Evolutionary conservation across 1,140 invertebrate genomes (phyloP), one percentile per base, ranked within the genome.

Genomic region (Idris sp.): DNA sequence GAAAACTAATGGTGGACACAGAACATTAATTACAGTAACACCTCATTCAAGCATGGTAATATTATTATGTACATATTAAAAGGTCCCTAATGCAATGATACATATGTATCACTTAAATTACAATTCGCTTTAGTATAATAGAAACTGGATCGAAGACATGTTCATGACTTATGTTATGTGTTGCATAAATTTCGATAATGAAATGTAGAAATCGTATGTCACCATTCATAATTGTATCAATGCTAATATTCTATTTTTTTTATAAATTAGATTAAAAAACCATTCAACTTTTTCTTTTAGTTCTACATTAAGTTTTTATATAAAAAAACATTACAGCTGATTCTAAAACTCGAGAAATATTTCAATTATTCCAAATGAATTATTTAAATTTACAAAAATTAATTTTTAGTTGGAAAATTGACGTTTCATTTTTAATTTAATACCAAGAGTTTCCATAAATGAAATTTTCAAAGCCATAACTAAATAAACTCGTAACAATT

Each of bases 401-500:
- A n/a, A n/a, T n/a, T n/a, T n/a, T n/a, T n/a, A n/a, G n/a, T n/a
- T n/a, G n/a, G n/a, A n/a, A n/a, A n/a, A n/a, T n/a, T n/a, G n/a
- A n/a, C n/a, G n/a, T n/a, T n/a, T n/a, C n/a, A n/a, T n/a, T n/a
- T n/a, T n/a, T n/a, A n/a, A n/a, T n/a, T n/a, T n/a, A n/a, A n/a
- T n/a, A n/a, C n/a, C n/a, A n/a, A n/a, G n/a, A n/a, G n/a, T n/a
- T n/a, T n/a, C n/a, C n/a, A n/a, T n/a, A n/a, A n/a, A n/a, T n/a
- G n/a, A n/a, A n/a, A n/a, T 25, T 25, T 25, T 25, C 22, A 25
- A 25, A 25, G 13, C 25, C 4, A 13, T 2, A 26, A 0, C 41
- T 14, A 65, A 73, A 65, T 65, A 40, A 44, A 65, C 9, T 8
- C 36, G 18, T 49, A 43, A 62, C 36, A 54, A 67, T 76, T 71